phyloP scores from a whole-genome alignment of 2,113 vertebrate species.

The Orycteropus afer region DNA sequence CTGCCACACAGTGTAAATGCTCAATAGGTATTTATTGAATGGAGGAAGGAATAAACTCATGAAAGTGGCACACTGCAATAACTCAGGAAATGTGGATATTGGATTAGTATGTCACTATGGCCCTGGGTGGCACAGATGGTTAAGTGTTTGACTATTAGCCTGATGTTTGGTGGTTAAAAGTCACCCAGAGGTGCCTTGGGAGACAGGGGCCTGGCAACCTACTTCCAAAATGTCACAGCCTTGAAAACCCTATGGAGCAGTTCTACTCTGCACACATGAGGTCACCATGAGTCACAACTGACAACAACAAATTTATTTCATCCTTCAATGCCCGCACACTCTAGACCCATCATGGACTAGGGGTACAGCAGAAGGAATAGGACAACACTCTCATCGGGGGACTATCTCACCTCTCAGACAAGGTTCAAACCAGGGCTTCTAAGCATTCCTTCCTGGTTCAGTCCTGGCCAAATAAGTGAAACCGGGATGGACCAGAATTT shows the following conservation, averaged over 20 bases:
- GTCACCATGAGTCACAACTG: neutral
- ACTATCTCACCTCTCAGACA: neutral
- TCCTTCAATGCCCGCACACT: neutral
- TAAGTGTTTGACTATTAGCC: neutral
- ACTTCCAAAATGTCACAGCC: neutral
- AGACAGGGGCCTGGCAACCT: neutral
- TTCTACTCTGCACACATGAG: neutral
- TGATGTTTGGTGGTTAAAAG: neutral
- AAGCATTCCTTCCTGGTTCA: too few relatives aligned
- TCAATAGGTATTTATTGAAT: neutral
- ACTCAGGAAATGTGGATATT: neutral
- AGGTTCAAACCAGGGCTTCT: neutral
- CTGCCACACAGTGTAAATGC: neutral
- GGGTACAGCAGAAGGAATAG: neutral
- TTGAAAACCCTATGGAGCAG: neutral
- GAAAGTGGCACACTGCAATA: neutral
- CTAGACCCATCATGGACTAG: neutral
- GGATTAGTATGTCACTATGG: neutral
- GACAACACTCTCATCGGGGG: neutral
- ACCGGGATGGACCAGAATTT: too few relatives aligned
- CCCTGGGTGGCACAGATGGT: neutral
- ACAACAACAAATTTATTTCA: neutral
- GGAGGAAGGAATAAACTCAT: neutral
- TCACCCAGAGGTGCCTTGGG: neutral
- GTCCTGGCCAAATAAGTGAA: too few relatives aligned